Evolutionary conservation across 2,797 vertebrate genomes (phyloP).

Genomic region (Sebastes ruberrimus): DNA sequence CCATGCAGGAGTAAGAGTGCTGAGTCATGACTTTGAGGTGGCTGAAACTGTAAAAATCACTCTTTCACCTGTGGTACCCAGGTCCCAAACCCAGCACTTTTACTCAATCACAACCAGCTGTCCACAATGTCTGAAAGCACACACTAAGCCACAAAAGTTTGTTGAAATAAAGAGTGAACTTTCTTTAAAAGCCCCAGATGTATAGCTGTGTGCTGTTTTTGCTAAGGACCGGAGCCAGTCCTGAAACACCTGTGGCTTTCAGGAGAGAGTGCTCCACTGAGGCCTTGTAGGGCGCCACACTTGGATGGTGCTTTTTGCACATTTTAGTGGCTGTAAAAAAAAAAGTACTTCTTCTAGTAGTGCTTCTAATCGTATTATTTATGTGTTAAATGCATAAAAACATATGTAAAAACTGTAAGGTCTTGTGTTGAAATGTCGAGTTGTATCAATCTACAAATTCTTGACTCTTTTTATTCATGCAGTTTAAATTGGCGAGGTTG

Average conservation of each 20-base stretch:
- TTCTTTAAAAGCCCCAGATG: conserved; percentile 57
- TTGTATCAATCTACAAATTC: background rate
- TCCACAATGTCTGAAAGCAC: conserved; percentile 49
- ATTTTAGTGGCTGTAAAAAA: conserved; percentile 11
- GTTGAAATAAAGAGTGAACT: conserved; percentile 66
- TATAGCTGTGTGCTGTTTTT: conserved; percentile 38
- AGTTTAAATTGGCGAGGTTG: background rate
- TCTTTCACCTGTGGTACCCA: conserved; percentile 49
- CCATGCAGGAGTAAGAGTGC: conserved; percentile 15
- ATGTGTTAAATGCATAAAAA: background rate
- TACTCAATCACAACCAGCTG: conserved; percentile 59
- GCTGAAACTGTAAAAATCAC: conserved; percentile 25
- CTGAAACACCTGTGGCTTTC: conserved; percentile 56
- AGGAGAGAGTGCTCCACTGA: conserved; percentile 15
- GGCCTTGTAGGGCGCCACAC: background rate
- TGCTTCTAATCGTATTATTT: background rate
- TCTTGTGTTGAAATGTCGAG: background rate
- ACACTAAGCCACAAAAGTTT: conserved; percentile 43
- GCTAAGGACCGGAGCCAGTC: conserved; percentile 37
- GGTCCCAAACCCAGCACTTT: conserved; percentile 44
- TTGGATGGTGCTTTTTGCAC: conserved; percentile 10
- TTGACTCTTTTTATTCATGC: background rate
- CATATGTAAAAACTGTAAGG: background rate
- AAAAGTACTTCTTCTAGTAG: background rate
- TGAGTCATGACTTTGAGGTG: conserved; percentile 52